phyloP scores from a whole-genome alignment of 2,888 invertebrate genomes.

The Ceriagrion tenellum region DNA sequence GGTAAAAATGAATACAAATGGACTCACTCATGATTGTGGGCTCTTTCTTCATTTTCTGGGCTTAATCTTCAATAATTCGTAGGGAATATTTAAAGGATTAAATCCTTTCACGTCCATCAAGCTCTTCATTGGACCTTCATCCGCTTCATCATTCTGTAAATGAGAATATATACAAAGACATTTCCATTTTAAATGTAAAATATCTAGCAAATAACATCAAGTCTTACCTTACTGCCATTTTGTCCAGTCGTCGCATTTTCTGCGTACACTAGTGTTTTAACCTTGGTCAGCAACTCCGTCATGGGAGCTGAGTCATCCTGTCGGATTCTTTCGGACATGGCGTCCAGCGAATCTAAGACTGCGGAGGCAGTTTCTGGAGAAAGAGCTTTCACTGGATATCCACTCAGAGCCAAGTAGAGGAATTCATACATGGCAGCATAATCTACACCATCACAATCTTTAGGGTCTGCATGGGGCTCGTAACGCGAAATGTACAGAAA shows the following conservation, averaged over 20 bases:
- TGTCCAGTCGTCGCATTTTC: slow-evolving; percentile 19
- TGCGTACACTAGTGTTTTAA: slow-evolving; percentile 30
- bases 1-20: no score
- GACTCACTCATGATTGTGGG: neutral
- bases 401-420: slow-evolving; percentile 8
- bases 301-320: neutral
- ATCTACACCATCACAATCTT: slow-evolving; percentile 44
- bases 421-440: slow-evolving; percentile 56
- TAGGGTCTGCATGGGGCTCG: slow-evolving; percentile 48
- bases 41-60: neutral
- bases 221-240: slow-evolving; percentile 38
- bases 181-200: no score
- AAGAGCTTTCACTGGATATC: slow-evolving; percentile 50
- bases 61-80: neutral
- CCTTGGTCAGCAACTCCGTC: neutral
- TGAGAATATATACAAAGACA: neutral
- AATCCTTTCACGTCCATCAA: slow-evolving; percentile 47
- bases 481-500: slow-evolving; percentile 37
- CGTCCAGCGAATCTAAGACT: neutral
- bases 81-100: slow-evolving; percentile 46
- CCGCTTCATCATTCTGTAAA: neutral
- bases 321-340: neutral
- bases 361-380: slow-evolving; percentile 31
- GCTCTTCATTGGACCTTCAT: neutral
- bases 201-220: no score